Evolutionary conservation across 1,140 invertebrate genomes (phyloP).

Genomic region (Plectrocnemia conspersa): DNA sequence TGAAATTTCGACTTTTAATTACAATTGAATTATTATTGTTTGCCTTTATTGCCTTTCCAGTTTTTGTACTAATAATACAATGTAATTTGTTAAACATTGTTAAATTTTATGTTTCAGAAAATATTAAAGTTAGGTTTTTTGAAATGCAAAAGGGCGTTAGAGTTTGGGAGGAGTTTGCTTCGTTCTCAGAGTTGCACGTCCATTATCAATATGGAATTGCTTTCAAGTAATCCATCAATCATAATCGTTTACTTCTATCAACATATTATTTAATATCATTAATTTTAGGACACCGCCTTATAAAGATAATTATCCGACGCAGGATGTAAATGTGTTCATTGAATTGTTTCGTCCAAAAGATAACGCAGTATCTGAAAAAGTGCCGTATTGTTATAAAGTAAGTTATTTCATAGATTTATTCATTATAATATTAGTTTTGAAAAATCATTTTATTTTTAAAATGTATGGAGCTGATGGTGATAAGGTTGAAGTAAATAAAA

Average conservation of each 20-base stretch:
- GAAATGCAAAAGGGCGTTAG: constrained; percentile 62
- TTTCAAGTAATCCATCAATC: constrained; percentile 62
- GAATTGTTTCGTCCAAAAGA: constrained; percentile 74
- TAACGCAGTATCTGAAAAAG: constrained; percentile 63
- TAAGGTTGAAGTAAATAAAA: neutral
- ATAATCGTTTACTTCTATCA: too few species aligned
- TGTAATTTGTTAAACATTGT: too few species aligned
- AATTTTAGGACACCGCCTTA: constrained; percentile 70
- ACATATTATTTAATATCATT: constrained; percentile 10
- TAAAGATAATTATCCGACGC: constrained; percentile 57
- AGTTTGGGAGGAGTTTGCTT: constrained; percentile 68
- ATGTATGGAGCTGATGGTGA: neutral
- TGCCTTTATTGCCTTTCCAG: too few species aligned
- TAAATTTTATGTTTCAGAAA: too few species aligned
- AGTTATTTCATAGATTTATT: neutral
- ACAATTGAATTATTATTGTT: constrained; percentile 16
- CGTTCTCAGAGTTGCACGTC: constrained; percentile 78
- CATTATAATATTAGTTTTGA: neutral
- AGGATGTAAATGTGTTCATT: constrained; percentile 65
- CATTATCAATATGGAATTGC: constrained; percentile 86
- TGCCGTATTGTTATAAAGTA: constrained; percentile 61
- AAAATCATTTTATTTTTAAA: constrained; percentile 5
- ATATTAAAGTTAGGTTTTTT: constrained; percentile 78
- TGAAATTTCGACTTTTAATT: too few species aligned
- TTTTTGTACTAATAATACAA: too few species aligned